These are phyloP conservation scores for Sinocyclocheilus anophthalmus DNA, from an alignment of 2,113 vertebrate genomes.

Conservation along the genomic window DNA sequence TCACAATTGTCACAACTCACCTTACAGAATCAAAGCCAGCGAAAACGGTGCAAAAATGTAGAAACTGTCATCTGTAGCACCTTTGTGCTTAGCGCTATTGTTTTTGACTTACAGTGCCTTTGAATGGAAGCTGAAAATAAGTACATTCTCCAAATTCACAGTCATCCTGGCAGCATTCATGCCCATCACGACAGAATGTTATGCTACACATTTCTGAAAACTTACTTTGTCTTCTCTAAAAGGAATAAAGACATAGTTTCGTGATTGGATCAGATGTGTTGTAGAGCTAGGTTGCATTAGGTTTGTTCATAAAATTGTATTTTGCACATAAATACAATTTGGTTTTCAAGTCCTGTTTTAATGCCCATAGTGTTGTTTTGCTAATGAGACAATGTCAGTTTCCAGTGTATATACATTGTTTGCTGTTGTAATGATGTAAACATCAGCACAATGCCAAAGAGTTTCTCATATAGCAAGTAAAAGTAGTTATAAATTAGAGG, in stretches of 20 bases:
- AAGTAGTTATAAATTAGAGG: neutral
- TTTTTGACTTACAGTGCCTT: conserved; percentile 1
- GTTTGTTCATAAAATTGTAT: neutral
- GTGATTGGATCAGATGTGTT: neutral
- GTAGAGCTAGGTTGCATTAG: neutral
- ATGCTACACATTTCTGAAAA: neutral
- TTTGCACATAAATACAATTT: neutral
- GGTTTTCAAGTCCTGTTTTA: neutral
- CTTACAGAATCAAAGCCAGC: neutral
- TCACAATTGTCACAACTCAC: conserved; percentile 2
- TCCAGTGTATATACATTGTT: neutral
- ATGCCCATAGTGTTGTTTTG: neutral
- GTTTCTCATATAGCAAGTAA: neutral
- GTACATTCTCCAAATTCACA: neutral
- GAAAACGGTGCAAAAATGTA: neutral
- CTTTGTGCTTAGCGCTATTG: neutral
- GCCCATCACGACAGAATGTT: neutral
- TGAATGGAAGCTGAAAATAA: neutral
- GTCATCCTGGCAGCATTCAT: neutral
- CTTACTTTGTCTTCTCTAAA: neutral
- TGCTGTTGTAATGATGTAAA: neutral
- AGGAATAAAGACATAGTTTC: conserved; percentile 23
- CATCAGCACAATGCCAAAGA: neutral
- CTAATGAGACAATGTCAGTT: neutral
- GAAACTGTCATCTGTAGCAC: conserved; percentile 22